Conservation (phyloP, 2,113 vertebrate species). For the Syngnathus floridae region DNA sequence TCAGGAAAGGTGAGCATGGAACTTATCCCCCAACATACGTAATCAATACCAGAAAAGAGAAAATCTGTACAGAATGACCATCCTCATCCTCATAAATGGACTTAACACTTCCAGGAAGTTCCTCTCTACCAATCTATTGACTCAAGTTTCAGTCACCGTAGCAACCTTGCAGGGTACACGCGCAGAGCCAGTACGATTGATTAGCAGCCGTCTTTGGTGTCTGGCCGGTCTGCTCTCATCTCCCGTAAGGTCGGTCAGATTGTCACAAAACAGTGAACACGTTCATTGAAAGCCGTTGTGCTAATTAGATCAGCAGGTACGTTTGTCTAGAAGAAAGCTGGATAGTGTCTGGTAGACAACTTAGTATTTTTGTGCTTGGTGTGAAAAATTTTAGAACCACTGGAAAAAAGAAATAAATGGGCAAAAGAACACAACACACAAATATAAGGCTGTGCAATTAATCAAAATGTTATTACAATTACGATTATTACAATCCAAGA, state of each 20-base stretch:
- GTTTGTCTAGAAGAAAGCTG: neutral
- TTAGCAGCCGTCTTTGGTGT: constrained; percentile 35
- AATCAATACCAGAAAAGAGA: neutral
- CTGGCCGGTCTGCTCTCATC: constrained; percentile 21
- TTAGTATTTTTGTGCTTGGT: too few relatives aligned
- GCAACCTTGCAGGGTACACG: constrained; percentile 36
- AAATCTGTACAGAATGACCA: neutral
- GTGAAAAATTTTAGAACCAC: neutral
- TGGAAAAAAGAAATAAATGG: too few relatives aligned
- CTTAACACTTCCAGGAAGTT: constrained; percentile 1
- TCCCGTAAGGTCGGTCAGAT: constrained; percentile 14
- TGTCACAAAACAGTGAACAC: neutral
- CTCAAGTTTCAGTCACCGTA: constrained; percentile 45
- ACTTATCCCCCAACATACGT: neutral
- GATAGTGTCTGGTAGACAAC: too few relatives aligned
- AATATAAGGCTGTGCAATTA: too few relatives aligned
- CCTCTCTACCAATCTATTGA: neutral
- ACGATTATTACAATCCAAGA: too few relatives aligned
- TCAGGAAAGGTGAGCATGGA: neutral
- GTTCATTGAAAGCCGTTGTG: neutral
- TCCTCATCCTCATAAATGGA: constrained; percentile 8
- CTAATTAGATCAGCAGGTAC: neutral
- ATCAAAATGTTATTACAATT: too few relatives aligned
- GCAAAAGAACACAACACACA: neutral
- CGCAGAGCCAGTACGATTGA: constrained; percentile 41